phyloP scores from a whole-genome alignment of 2,113 vertebrate genomes.

The Mormyrus iriodes region DNA sequence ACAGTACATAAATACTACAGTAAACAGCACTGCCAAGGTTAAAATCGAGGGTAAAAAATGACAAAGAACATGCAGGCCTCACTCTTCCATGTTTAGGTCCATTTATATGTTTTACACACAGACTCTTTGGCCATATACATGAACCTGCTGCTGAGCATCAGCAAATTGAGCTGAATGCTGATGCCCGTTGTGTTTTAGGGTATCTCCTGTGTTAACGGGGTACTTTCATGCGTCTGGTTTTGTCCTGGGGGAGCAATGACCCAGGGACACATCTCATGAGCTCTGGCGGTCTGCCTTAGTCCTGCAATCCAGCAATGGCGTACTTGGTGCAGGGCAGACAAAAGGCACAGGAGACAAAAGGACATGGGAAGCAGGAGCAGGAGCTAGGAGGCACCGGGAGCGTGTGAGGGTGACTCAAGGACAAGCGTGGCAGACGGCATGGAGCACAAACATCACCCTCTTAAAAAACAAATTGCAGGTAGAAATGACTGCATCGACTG shows the following conservation, averaged over 20 bases:
- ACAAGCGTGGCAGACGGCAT: background rate
- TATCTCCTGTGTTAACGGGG: background rate
- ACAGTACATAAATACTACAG: background rate
- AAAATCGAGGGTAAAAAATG: background rate
- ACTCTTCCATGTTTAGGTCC: background rate
- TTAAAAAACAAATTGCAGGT: conserved; percentile 7
- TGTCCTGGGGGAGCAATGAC: background rate
- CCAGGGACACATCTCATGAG: background rate
- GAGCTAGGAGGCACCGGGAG: background rate
- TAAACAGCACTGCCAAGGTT: background rate
- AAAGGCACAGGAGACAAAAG: background rate
- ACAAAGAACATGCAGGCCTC: background rate
- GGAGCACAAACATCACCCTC: background rate
- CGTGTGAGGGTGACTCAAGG: background rate
- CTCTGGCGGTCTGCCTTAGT: background rate
- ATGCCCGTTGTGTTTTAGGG: background rate
- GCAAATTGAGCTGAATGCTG: background rate
- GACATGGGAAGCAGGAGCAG: background rate
- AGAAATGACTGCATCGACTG: background rate
- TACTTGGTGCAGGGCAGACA: background rate
- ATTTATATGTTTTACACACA: background rate
- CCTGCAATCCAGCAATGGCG: too few species aligned
- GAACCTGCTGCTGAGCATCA: background rate
- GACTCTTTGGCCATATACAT: background rate
- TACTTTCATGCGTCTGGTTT: background rate